phyloP scores from a whole-genome alignment of 1,140 invertebrate species.

The Paramacrobiotus metropolitanus region DNA sequence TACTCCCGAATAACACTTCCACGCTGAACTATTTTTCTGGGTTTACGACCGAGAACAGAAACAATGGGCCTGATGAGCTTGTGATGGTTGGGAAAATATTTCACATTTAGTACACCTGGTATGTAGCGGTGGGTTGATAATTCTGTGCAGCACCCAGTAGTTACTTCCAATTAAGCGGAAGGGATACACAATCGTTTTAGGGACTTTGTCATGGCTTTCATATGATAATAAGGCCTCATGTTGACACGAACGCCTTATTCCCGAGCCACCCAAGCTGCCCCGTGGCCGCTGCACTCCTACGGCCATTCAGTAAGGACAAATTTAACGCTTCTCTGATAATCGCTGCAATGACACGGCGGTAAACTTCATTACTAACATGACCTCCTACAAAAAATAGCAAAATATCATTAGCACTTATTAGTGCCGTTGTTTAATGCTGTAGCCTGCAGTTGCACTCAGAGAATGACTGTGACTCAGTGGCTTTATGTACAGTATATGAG shows the following conservation, averaged over 20 bases:
- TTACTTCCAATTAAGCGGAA: not conserved
- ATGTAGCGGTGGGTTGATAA: too few relatives aligned
- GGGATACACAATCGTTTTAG: not conserved
- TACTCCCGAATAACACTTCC: too few relatives aligned
- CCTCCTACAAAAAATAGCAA: too few relatives aligned
- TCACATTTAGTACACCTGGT: not conserved
- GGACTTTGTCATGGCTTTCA: not conserved
- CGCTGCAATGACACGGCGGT: not conserved
- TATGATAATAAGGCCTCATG: conserved; percentile 1
- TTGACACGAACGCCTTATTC: not conserved
- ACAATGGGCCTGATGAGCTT: not conserved
- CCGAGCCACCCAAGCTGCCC: not conserved
- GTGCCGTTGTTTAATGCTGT: too few relatives aligned
- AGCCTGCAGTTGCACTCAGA: too few relatives aligned
- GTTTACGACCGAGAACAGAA: too few relatives aligned
- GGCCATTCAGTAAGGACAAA: not conserved
- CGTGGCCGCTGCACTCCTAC: too few relatives aligned
- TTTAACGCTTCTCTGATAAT: conserved; percentile 4
- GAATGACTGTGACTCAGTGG: not conserved
- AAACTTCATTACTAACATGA: conserved; percentile 3
- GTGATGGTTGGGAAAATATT: not conserved
- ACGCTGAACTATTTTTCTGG: too few relatives aligned
- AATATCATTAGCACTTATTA: too few relatives aligned
- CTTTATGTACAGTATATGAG: too few relatives aligned
- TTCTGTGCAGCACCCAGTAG: not conserved